These are phyloP conservation scores for Neoniphon sammara DNA, from an alignment of 2,797 vertebrate genomes.

Conservation along the genomic window DNA sequence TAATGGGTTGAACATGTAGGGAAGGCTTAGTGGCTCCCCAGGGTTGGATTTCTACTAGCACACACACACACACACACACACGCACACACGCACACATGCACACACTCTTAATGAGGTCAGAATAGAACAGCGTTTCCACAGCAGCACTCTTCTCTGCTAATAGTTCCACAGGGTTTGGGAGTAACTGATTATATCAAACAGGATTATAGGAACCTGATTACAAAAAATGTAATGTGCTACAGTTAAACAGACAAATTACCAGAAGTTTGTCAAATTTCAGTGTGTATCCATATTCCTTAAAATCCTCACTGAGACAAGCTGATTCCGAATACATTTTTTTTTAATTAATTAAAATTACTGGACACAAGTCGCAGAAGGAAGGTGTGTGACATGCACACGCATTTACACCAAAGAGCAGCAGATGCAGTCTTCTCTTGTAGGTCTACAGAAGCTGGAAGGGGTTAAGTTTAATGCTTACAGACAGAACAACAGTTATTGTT, in stretches of 20 bases:
- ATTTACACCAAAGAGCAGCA: constrained; percentile 42
- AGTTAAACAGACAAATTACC: constrained; percentile 66
- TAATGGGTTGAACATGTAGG: constrained; percentile 79
- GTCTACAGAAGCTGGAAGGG: constrained; percentile 37
- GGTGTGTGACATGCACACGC: constrained; percentile 33
- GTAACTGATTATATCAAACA: constrained; percentile 80
- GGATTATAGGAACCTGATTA: constrained; percentile 77
- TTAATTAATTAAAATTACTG: constrained; percentile 49
- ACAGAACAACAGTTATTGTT: too few species aligned
- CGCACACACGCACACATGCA: constrained; percentile 20
- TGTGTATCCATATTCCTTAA: constrained; percentile 32
- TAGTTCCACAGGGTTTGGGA: constrained; percentile 77
- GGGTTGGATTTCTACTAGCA: constrained; percentile 76
- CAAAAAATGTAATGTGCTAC: constrained; percentile 71
- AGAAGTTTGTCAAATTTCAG: constrained; percentile 52
- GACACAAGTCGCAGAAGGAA: constrained; percentile 37
- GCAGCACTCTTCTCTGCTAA: constrained; percentile 74
- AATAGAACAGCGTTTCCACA: constrained; percentile 76
- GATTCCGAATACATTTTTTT: constrained; percentile 32
- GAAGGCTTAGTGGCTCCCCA: constrained; percentile 76
- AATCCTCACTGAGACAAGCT: constrained; percentile 35
- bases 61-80: constrained; percentile 24
- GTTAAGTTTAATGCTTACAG: constrained; percentile 33
- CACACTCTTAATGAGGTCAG: constrained; percentile 80
- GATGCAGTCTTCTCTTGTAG: constrained; percentile 3